These are phyloP conservation scores for Ochropleura leucogaster DNA, from an alignment of 2,888 invertebrate genomes.

Conservation along the genomic window DNA sequence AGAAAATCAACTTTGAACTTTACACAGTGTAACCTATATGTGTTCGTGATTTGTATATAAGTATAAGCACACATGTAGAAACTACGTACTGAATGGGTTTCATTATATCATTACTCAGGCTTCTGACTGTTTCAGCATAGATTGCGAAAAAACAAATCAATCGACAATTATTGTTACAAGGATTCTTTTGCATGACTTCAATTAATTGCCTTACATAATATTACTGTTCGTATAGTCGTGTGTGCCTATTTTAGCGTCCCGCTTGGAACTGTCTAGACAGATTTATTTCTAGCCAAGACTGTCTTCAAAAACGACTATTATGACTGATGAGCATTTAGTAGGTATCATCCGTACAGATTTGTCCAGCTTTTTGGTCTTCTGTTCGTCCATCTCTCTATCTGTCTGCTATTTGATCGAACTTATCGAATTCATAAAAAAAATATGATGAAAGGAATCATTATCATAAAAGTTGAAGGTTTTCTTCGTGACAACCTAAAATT, in stretches of 20 bases:
- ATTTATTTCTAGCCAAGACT: conserved; percentile 22
- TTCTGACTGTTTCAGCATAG: conserved; percentile 63
- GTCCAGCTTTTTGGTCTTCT: not conserved
- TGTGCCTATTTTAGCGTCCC: conserved; percentile 22
- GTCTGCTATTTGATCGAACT: not conserved
- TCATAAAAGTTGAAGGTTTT: no score
- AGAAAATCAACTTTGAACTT: not conserved
- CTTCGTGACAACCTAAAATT: conserved; percentile 5
- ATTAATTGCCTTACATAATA: conserved; percentile 21
- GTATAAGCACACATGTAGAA: not conserved
- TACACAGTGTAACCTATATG: not conserved
- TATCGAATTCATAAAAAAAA: not conserved
- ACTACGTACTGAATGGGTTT: not conserved
- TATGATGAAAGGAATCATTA: not conserved
- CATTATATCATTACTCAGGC: conserved; percentile 51
- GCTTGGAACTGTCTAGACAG: conserved; percentile 30
- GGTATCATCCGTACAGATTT: not conserved
- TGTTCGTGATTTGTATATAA: not conserved
- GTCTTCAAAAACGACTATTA: conserved; percentile 1
- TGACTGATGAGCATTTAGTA: conserved; percentile 2
- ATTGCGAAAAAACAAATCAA: conserved; percentile 50
- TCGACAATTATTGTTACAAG: conserved; percentile 46
- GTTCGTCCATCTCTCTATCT: not conserved
- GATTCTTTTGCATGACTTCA: conserved; percentile 35
- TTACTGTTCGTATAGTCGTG: not conserved